Percentiles rank a stretch among this genome's conserved stretches.
Evolutionary conservation across 2,888 invertebrate genomes (phyloP).

Genomic region (Operophtera brumata): DNA sequence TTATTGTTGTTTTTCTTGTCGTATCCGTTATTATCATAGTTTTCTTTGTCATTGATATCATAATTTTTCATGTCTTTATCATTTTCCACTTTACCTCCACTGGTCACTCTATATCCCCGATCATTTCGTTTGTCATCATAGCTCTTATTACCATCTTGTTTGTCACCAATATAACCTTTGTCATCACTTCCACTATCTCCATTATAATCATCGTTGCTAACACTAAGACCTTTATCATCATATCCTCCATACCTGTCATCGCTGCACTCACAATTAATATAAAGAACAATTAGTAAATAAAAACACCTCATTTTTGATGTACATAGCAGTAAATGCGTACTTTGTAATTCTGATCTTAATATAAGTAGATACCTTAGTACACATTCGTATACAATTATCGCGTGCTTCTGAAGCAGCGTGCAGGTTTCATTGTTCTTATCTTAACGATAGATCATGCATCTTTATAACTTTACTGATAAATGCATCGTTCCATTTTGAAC

Average conservation of each 20-base stretch:
- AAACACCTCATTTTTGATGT: slow-evolving; percentile 2
- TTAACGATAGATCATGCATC: background rate
- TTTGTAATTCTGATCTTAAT: background rate
- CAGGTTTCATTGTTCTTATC: slow-evolving; percentile 1
- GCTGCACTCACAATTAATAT: background rate
- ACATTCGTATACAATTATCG: background rate
- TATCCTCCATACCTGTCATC: background rate
- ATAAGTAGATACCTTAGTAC: background rate
- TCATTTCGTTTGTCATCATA: background rate
- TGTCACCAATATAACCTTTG: background rate
- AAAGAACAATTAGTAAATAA: background rate
- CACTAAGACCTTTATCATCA: background rate
- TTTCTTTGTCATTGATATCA: background rate
- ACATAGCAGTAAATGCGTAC: background rate
- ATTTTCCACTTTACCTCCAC: background rate
- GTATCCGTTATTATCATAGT: background rate
- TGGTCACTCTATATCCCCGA: background rate
- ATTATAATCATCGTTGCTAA: background rate
- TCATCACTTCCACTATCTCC: slow-evolving; percentile 1
- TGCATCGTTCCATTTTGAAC: slow-evolving; percentile 1
- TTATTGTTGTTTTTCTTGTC: background rate
- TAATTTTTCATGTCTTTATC: background rate
- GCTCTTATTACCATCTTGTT: background rate
- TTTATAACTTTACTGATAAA: background rate
- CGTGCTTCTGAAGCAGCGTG: background rate